Base-by-base conservation (phyloP, 2,888 invertebrate species). In the Falcaria lacertinaria region DNA sequence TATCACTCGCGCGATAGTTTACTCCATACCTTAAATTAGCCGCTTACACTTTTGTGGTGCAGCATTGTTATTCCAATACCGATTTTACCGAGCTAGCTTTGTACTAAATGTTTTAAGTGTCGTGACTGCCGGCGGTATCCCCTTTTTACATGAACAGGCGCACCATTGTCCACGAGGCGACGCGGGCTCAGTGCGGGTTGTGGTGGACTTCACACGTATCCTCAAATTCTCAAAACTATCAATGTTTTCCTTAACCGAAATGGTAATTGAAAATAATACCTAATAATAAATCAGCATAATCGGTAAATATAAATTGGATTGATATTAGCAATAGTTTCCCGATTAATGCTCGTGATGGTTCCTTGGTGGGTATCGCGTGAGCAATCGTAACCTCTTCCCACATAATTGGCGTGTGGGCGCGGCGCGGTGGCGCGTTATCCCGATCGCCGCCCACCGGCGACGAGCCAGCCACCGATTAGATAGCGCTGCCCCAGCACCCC, bases 401-500 rank as follows among this genome's bases (percentile, higher is more conserved):
- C 86, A 85, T 88, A 88, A 89, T 88, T 86, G 87, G 87, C 82
- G 79, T 80, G 86, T 86, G 84, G 88, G 88, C 73, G 84, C 84
- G 78, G 77, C 64, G 69, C 70, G 72, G 74, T 69, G 74, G 79
- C 71, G 69, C 69, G 78, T 79, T 83, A 84, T 85, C 84, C 83
- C 74, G 80, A 83, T 84, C 78, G 75, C 78, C 85, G 83, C 86
- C 88, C 84, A 85, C 85, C 83, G 74, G 73, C 80, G 83, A 75
- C 77, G 82, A 75, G 64, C 70, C 73, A 77, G 77, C 80, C 75
- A 78, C 76, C 77, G 87, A 85, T 84, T 80, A 83, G 84, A 87
- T 84, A 81, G 73, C 74, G 69, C 69, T 64, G 70, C 69, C 75
- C 70, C 73, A 71, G 70, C 74, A 75, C 74, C 74, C 66, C 74